Base-by-base conservation (phyloP, 2,888 invertebrate genomes). In the Orthosia incerta region DNA sequence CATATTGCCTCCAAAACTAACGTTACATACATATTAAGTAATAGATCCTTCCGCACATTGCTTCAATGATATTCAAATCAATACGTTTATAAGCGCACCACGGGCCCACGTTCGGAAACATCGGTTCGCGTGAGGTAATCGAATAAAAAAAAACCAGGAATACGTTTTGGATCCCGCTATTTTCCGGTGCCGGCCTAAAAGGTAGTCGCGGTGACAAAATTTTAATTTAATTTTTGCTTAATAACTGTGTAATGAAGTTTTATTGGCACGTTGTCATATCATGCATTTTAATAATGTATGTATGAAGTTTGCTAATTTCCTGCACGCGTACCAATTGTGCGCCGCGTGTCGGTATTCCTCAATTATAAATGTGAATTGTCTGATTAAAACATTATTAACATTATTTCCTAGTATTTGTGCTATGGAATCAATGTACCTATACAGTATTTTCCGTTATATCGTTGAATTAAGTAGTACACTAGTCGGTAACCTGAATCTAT, bases 121-220 rank as follows among this genome's bases (percentile, higher is more conserved):
- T 64, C 20, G 87, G 88, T 78, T 80, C 73, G 80, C 80, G 81
- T 82, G 80, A 80, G 82, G 79, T 86, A 82, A 86, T 85, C 76
- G 79, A 86, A 84, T 84, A 48, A 80, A 75, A 83, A 71, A 59
- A 82, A 74, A 80, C 55, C 55, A 59, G 74, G 46, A 80, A 76
- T 72, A 76, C 68, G 63, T 79, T 85, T 74, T 77, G 68, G 67
- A 71, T 82, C 82, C 91, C 88, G 91, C 87, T 90, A 91, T 89
- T 91, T 94, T 94, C 95, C 95, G 94, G 93, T 91, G 85, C 84
- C 75, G 82, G 79, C 87, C 91, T 87, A 88, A 88, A 91, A 91
- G 81, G 88, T 20, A 31, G 20, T 83, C 81, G 76, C 85, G 83
- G 75, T 87, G 86, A 84, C 88, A 86, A 89, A 88, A 93, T 93